phyloP scores from a whole-genome alignment of 1,140 invertebrate genomes.

The Tachypleus tridentatus region DNA sequence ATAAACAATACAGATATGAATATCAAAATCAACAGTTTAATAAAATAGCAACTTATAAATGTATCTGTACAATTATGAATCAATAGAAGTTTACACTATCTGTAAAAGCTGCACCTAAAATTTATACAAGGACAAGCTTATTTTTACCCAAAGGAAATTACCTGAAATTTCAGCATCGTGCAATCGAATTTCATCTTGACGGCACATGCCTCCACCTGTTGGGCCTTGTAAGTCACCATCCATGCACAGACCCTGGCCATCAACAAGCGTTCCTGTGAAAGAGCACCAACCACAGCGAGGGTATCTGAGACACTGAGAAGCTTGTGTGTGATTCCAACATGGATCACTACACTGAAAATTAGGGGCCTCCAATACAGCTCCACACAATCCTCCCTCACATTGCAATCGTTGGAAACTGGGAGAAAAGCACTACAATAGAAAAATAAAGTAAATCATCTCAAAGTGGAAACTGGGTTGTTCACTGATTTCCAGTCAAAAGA shows the following conservation, averaged over 20 bases:
- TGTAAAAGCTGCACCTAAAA: too few species aligned
- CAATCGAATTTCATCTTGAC: too few species aligned
- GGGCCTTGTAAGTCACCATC: constrained; percentile 36
- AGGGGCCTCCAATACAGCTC: constrained; percentile 54
- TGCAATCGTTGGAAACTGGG: constrained; percentile 68
- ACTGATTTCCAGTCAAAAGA: too few species aligned
- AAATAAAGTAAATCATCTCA: constrained; percentile 2
- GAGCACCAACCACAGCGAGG: constrained; percentile 60
- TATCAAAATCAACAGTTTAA: too few species aligned
- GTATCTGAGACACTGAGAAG: constrained; percentile 68
- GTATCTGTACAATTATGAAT: too few species aligned
- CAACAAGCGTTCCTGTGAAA: constrained; percentile 28
- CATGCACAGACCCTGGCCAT: constrained; percentile 39
- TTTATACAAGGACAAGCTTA: too few species aligned
- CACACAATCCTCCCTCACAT: constrained; percentile 81
- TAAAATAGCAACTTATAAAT: too few species aligned
- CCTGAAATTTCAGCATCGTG: too few species aligned
- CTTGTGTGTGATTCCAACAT: constrained; percentile 69
- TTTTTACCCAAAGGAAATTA: too few species aligned
- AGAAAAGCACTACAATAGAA: constrained; percentile 55
- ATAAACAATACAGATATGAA: too few species aligned
- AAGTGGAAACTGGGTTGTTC: not conserved
- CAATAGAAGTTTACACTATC: too few species aligned
- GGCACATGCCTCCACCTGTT: constrained; percentile 11
- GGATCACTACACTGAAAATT: constrained; percentile 59